Percentiles rank a stretch among this genome's conserved stretches.
phyloP scores from a whole-genome alignment of 92 coral and sea anemone genomes.

The Paragorgia papillata region DNA sequence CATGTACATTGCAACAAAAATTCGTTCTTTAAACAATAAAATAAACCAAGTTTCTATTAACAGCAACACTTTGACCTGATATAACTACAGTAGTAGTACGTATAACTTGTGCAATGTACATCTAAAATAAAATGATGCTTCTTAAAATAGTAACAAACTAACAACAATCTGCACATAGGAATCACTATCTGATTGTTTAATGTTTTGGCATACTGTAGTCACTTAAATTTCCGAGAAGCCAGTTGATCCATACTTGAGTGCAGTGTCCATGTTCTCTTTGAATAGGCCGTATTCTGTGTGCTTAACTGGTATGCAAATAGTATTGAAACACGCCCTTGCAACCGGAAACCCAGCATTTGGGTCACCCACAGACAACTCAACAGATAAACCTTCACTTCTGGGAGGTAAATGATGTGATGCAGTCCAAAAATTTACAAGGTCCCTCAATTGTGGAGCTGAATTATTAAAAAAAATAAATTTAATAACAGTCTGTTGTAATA shows the following conservation, averaged over 20 bases:
- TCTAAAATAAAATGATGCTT: too few relatives aligned
- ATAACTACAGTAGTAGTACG: too few relatives aligned
- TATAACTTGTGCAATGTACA: too few relatives aligned
- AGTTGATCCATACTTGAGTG: conserved; percentile 18
- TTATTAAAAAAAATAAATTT: background rate
- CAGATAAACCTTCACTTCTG: conserved; percentile 8
- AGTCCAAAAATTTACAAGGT: conserved; percentile 31
- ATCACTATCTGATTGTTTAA: too few relatives aligned
- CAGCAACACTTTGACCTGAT: too few relatives aligned
- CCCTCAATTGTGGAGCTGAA: conserved; percentile 26
- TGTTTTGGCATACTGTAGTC: too few relatives aligned
- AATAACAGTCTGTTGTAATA: background rate
- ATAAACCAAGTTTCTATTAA: too few relatives aligned
- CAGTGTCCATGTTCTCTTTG: conserved; percentile 25
- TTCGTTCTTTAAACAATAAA: too few relatives aligned
- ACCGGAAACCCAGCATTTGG: conserved; percentile 1
- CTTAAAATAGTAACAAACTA: too few relatives aligned
- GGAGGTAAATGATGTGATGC: conserved; percentile 24
- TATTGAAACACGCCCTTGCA: conserved; percentile 30
- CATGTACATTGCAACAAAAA: too few relatives aligned
- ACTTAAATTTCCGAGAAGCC: conserved; percentile 23
- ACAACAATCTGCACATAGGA: too few relatives aligned
- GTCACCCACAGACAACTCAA: conserved; percentile 30
- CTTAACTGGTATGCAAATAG: conserved; percentile 16
- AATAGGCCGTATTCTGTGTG: conserved; percentile 3